These are phyloP conservation scores for Acrossocheilus fasciatus DNA, from an alignment of 2,797 vertebrate genomes.

Conservation along the genomic window DNA sequence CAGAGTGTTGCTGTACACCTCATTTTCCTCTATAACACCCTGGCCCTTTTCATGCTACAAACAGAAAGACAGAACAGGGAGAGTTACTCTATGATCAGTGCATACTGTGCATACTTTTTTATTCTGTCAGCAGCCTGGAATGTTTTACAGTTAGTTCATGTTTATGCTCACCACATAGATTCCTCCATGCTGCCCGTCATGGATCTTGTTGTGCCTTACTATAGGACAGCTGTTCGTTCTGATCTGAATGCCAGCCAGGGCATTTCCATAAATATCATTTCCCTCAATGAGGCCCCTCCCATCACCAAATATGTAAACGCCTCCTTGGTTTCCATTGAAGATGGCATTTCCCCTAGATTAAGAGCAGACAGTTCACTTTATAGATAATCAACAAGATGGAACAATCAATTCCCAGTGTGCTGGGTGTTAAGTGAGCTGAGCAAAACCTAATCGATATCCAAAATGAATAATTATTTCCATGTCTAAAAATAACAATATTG, in stretches of 20 bases:
- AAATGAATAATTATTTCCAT: neutral
- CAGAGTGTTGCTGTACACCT: slow-evolving; percentile 99
- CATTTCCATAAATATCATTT: slow-evolving; percentile 99
- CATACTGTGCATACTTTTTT: neutral
- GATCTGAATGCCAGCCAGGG: slow-evolving; percentile 98
- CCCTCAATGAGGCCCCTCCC: slow-evolving; percentile 99
- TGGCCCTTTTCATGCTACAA: slow-evolving; percentile 98
- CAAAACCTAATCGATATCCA: neutral
- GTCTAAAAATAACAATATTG: neutral
- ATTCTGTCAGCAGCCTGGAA: neutral
- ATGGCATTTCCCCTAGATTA: slow-evolving; percentile 95
- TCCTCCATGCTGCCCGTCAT: slow-evolving; percentile 97
- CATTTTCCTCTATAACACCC: slow-evolving; percentile 99
- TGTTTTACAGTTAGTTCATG: neutral
- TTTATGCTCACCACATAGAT: slow-evolving; percentile 92
- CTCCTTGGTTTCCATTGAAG: slow-evolving; percentile 99
- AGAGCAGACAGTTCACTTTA: slow-evolving; percentile 6
- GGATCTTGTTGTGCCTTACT: slow-evolving; percentile 99
- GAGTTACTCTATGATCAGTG: neutral
- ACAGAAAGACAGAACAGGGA: neutral
- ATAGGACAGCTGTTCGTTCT: slow-evolving; percentile 99
- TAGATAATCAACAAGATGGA: neutral
- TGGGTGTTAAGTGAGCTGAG: neutral
- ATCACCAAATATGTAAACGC: slow-evolving; percentile 99
- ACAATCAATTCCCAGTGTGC: neutral